A percentile compares a stretch with the other conserved stretches of the same genome.
phyloP scores from a whole-genome alignment of 1,140 invertebrate species.

The Zaprionus inermis region DNA sequence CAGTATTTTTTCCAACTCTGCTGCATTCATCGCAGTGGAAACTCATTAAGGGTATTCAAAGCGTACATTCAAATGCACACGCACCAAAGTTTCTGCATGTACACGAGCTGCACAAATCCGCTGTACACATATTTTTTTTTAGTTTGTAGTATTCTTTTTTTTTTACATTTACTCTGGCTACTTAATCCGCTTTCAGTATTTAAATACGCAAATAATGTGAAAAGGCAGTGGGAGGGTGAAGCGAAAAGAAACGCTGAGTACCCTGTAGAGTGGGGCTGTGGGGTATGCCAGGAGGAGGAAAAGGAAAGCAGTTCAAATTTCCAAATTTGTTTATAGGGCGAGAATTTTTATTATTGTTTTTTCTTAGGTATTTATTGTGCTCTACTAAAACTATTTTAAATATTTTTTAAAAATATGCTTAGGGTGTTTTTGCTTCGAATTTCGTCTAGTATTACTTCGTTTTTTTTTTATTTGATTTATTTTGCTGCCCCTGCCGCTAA shows the following conservation, averaged over 20 bases:
- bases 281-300: not conserved
- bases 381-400: not conserved
- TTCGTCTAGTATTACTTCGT: not conserved
- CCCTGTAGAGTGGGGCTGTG: not conserved
- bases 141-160: conserved; percentile 47
- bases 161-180: conserved; percentile 8
- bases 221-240: conserved; percentile 34
- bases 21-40: conserved; percentile 32
- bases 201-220: conserved; percentile 78
- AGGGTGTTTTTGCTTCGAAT: not conserved
- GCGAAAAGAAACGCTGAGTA: not conserved
- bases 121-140: conserved; percentile 39
- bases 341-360: not conserved
- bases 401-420: too few species aligned
- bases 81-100: conserved; percentile 43
- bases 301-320: not conserved
- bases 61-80: conserved; percentile 63
- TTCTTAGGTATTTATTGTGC: not conserved
- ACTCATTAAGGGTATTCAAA: conserved; percentile 78
- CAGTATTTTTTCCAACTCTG: not conserved
- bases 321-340: too few species aligned
- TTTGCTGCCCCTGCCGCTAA: conserved; percentile 38
- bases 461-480: not conserved
- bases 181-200: conserved; percentile 80
- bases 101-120: conserved; percentile 73